Conservation (phyloP, 1,140 invertebrate species). For the Neotoxoptera formosana region DNA sequence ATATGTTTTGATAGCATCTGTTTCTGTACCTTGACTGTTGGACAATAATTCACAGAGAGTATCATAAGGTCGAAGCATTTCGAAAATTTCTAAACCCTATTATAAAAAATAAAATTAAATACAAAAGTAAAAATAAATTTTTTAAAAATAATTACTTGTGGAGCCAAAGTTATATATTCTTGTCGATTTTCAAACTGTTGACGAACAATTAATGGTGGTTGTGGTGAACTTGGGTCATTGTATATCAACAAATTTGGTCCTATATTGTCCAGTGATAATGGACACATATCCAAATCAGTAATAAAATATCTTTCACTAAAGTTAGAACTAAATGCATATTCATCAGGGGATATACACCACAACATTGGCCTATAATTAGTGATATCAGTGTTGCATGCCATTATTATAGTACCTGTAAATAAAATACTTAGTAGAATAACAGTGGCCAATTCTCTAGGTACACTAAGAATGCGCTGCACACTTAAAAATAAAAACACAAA, state of each 20-base stretch:
- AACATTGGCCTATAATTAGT: slow-evolving; percentile 60
- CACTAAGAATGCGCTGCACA: neutral
- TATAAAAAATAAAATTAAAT: slow-evolving; percentile 58
- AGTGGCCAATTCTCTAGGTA: neutral
- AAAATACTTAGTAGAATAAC: neutral
- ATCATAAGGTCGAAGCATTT: slow-evolving; percentile 86
- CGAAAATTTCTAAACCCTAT: slow-evolving; percentile 82
- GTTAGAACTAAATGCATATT: slow-evolving; percentile 71
- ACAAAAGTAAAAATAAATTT: neutral
- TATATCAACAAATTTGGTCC: slow-evolving; percentile 50
- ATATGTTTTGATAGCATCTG: slow-evolving; percentile 82
- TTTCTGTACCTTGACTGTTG: slow-evolving; percentile 84
- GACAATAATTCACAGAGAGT: slow-evolving; percentile 80
- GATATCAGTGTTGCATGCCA: slow-evolving; percentile 72
- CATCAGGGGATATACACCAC: slow-evolving; percentile 80
- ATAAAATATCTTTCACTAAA: slow-evolving; percentile 80
- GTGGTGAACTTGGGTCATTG: slow-evolving; percentile 31
- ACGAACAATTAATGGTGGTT: slow-evolving; percentile 60
- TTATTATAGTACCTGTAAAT: slow-evolving; percentile 69
- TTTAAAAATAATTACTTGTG: slow-evolving; percentile 68
- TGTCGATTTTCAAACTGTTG: slow-evolving; percentile 68
- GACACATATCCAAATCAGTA: slow-evolving; percentile 80
- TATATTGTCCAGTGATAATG: slow-evolving; percentile 82
- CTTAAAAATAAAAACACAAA: neutral
- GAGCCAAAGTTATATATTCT: slow-evolving; percentile 85